Evolutionary conservation across 2,113 vertebrate genomes (phyloP).

Genomic region (Calyptommatus sinebrachiatus): DNA sequence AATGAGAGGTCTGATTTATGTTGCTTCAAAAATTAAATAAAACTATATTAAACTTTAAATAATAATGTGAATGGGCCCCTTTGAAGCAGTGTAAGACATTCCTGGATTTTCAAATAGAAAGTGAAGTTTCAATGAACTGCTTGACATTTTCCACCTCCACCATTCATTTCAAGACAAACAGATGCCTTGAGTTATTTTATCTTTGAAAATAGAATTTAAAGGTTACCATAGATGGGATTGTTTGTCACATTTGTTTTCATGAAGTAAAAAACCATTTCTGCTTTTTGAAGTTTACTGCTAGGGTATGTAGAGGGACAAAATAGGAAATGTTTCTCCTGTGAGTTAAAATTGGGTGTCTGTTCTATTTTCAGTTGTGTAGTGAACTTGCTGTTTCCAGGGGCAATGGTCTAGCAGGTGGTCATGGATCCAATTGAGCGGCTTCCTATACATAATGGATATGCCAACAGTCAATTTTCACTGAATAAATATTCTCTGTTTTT

Average conservation of each 20-base stretch:
- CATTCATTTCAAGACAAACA: slow-evolving; percentile 18
- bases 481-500: no score
- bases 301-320: neutral
- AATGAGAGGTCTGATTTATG: neutral
- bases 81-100: slow-evolving; percentile 27
- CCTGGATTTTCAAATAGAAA: slow-evolving; percentile 34
- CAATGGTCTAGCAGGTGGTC: no score
- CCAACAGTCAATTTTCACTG: no score
- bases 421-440: no score
- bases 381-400: no score
- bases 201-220: slow-evolving; percentile 21
- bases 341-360: no score
- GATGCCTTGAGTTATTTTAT: slow-evolving; percentile 16
- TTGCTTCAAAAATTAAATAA: neutral
- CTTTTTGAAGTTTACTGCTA: slow-evolving; percentile 1
- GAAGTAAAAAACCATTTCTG: slow-evolving; percentile 20
- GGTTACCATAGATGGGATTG: neutral
- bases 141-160: slow-evolving; percentile 39
- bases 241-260: neutral
- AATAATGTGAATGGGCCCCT: neutral
- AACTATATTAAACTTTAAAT: neutral
- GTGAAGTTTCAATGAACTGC: slow-evolving; percentile 19
- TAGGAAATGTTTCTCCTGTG: neutral
- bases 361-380: no score
- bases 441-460: no score